Base-by-base conservation (phyloP, 2,888 invertebrate genomes). In the Andrena bicolor region DNA sequence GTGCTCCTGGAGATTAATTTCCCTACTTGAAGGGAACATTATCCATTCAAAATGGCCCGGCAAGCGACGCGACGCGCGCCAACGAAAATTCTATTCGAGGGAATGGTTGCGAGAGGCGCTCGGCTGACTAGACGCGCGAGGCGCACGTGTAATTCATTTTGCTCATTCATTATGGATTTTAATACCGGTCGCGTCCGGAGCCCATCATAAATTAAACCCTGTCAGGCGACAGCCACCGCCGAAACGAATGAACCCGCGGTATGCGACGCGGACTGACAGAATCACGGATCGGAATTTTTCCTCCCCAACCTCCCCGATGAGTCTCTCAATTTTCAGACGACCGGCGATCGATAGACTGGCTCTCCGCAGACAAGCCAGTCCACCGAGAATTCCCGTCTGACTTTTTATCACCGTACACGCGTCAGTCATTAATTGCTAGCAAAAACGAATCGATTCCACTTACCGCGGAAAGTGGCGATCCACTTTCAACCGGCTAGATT, bases 131-230 rank as follows among this genome's bases (percentile, higher is more conserved):
- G 80, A 74, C 56, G 10, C 65, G 63, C 66, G 76, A 60, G 75
- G 65, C 69, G 82, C 76, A 49, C 76, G 80, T 80, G 82, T 76
- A 82, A 87, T 87, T 88, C 86, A 88, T 87, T 82, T 79, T 68
- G 80, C 77, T 86, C 87, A 68, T 87, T 88, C 86, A 88, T 88
- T 88, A 84, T 86, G 75, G 84, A 88, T 86, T 86, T 88, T 88
- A 88, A 88, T 88, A 88, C 79, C 82, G 60, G 56, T 53, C 78
- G 73, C 72, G 80, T 66, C 72, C 66, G 65, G 41, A 65, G 41
- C 48, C 77, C 61, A 58, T 83, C 82, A 82, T 86, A 86, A 88
- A 88, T 88, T 88, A 86, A 84, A 86, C 64, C 16, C 72, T 69
- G 75, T 69, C 80, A 58, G 79, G 73, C 60, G 72, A 68, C 71